A percentile compares a stretch with the other conserved stretches of the same genome.
These are phyloP conservation scores for Papilio helenus DNA, from an alignment of 1,140 invertebrate genomes.

Conservation along the genomic window DNA sequence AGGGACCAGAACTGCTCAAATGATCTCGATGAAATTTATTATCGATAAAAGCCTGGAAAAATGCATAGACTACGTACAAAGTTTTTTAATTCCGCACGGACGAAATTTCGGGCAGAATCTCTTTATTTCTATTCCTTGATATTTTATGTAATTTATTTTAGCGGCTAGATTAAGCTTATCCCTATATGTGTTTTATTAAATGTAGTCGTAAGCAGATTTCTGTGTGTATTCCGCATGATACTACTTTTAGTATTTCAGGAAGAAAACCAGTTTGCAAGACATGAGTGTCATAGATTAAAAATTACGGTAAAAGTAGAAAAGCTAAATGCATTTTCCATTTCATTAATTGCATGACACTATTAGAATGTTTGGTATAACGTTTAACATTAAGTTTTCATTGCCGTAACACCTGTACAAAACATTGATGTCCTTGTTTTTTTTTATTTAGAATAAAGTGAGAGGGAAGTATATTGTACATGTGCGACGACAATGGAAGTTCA, in stretches of 20 bases:
- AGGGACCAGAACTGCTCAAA: no score
- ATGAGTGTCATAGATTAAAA: slow-evolving; percentile 19
- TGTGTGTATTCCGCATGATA: slow-evolving; percentile 36
- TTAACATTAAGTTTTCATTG: background rate
- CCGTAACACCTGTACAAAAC: background rate
- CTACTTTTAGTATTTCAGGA: slow-evolving; percentile 37
- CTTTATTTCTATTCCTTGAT: background rate
- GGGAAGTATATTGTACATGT: background rate
- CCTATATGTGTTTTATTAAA: background rate
- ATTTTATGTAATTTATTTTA: background rate
- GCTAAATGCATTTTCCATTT: slow-evolving; percentile 14
- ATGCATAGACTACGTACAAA: no score
- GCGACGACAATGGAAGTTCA: background rate
- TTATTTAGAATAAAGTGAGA: no score
- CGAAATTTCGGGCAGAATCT: no score
- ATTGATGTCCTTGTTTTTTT: background rate
- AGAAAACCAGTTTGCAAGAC: slow-evolving; percentile 21
- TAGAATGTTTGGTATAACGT: background rate
- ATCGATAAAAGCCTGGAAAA: no score
- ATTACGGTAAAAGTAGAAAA: slow-evolving; percentile 26
- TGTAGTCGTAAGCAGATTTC: background rate
- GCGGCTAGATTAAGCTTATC: slow-evolving; percentile 2
- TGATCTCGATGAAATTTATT: no score
- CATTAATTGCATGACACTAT: slow-evolving; percentile 22
- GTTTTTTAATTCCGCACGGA: no score